These are phyloP conservation scores for Phrynocephalus guinanensis DNA, from an alignment of 2,797 vertebrate genomes.

Conservation along the genomic window DNA sequence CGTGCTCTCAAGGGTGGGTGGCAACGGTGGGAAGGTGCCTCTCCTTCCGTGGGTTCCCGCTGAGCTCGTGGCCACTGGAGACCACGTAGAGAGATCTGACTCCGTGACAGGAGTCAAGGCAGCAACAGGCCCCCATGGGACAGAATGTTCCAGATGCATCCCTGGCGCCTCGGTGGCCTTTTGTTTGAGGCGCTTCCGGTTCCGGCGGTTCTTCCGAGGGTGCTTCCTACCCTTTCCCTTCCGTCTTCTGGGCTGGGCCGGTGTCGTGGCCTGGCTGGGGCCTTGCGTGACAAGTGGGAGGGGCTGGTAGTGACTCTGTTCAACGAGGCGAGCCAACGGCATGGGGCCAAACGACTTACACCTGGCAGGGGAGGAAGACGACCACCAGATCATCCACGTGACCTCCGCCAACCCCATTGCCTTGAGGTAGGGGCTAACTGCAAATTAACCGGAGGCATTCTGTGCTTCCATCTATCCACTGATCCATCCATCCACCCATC, in stretches of 20 bases:
- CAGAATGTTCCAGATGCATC: fast-evolving
- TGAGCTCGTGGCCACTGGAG: fast-evolving
- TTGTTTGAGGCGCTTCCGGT: background rate
- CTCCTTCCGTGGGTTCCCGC: background rate
- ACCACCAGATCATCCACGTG: fast-evolving
- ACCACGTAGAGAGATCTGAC: background rate
- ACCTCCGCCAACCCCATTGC: fast-evolving
- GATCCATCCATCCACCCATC: no score
- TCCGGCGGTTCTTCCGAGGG: background rate
- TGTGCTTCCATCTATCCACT: no score
- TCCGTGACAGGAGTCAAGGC: fast-evolving
- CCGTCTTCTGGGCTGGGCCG: background rate
- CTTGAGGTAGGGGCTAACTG: background rate
- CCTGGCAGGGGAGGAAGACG: conserved; percentile 68
- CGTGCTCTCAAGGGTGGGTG: fast-evolving
- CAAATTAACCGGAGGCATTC: no score
- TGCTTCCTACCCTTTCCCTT: background rate
- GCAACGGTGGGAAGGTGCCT: background rate
- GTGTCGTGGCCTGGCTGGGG: fast-evolving
- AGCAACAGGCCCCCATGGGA: fast-evolving
- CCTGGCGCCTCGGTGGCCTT: no score
- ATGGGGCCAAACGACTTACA: conserved; percentile 79
- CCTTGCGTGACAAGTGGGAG: background rate
- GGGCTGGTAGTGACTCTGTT: conserved; percentile 76
- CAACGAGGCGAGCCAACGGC: conserved; percentile 81